Percentiles rank a stretch among this genome's conserved stretches.
These are phyloP conservation scores for Thamnophis elegans DNA, from an alignment of 2,797 vertebrate species.

Conservation along the genomic window DNA sequence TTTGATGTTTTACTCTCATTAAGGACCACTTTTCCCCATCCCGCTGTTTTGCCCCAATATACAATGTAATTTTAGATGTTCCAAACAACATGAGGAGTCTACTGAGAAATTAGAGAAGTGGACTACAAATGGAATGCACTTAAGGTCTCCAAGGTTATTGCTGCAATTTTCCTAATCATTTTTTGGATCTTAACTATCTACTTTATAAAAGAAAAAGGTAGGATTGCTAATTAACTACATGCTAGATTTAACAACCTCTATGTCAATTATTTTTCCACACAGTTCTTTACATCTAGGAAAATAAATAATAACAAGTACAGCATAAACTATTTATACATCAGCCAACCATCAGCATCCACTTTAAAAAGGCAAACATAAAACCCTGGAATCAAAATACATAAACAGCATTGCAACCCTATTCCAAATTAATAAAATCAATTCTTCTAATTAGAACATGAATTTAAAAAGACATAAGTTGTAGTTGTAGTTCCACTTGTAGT, in stretches of 20 bases:
- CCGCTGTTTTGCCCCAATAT: neutral
- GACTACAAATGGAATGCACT: slow-evolving; percentile 15
- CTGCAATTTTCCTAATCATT: neutral
- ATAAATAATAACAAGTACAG: neutral
- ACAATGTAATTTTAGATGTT: neutral
- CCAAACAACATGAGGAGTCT: neutral
- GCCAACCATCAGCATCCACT: neutral
- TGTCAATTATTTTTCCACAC: neutral
- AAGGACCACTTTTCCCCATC: neutral
- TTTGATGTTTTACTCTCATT: neutral
- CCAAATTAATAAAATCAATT: no score
- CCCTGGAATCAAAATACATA: no score
- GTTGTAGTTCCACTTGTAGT: neutral
- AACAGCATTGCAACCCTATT: no score
- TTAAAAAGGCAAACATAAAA: neutral
- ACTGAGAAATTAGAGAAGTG: slow-evolving; percentile 4
- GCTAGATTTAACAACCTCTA: neutral
- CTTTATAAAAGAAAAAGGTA: neutral
- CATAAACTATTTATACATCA: neutral
- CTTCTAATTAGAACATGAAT: no score
- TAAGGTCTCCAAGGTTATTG: neutral
- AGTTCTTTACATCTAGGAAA: neutral
- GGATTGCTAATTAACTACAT: neutral
- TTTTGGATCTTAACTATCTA: slow-evolving; percentile 12
- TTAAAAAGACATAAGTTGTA: no score